These are phyloP conservation scores for Bibio marci DNA, from an alignment of 2,888 invertebrate species.

Conservation along the genomic window DNA sequence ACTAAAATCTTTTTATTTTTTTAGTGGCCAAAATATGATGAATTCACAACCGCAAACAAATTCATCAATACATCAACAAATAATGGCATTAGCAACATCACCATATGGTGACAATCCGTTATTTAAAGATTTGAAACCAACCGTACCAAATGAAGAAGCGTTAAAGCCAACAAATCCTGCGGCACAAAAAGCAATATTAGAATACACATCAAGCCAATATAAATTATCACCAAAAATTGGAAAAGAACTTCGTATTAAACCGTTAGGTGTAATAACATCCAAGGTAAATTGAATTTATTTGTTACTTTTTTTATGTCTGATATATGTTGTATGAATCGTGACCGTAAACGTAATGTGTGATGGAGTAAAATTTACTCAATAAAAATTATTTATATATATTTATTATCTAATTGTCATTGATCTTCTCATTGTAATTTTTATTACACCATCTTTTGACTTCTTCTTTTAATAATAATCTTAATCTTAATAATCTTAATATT, in stretches of 20 bases:
- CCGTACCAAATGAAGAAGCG: slow-evolving; percentile 41
- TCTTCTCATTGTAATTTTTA: too few species aligned
- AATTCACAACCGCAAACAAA: slow-evolving; percentile 17
- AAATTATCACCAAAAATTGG: slow-evolving; percentile 37
- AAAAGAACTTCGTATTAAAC: slow-evolving; percentile 12
- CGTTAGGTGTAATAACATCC: not conserved
- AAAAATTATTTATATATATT: too few species aligned
- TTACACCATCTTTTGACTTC: too few species aligned
- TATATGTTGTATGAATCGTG: too few species aligned
- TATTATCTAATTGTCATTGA: too few species aligned
- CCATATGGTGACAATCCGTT: slow-evolving; percentile 82
- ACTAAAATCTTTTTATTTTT: too few species aligned
- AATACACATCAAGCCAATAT: slow-evolving; percentile 29
- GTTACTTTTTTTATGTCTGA: too few species aligned
- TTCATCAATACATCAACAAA: slow-evolving; percentile 48
- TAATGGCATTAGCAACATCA: slow-evolving; percentile 54
- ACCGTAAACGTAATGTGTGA: not conserved
- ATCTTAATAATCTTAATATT: too few species aligned
- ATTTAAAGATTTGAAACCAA: slow-evolving; percentile 49
- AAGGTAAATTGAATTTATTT: slow-evolving; percentile 11
- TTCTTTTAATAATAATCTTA: too few species aligned
- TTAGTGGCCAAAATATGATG: not conserved
- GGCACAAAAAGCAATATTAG: slow-evolving; percentile 49
- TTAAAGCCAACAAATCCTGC: slow-evolving; percentile 54
- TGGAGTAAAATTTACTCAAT: too few species aligned